Conservation (phyloP, 53 echinoderm and acorn worm genomes). For the Zoroaster sp. region DNA sequence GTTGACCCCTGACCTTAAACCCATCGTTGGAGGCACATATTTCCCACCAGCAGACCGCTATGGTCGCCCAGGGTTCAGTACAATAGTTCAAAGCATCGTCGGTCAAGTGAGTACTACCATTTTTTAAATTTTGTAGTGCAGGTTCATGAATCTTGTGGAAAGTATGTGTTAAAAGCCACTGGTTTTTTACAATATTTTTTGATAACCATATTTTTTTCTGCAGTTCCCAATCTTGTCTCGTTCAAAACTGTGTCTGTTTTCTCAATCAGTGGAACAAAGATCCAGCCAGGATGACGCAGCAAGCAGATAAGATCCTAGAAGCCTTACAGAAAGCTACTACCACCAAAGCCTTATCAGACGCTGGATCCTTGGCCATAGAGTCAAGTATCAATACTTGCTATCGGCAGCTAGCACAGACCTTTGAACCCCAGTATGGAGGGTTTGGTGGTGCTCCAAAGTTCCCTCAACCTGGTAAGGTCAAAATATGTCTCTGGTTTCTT, state of each 20-base stretch:
- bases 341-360: constrained; percentile 41
- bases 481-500: neutral
- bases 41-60: constrained; percentile 90
- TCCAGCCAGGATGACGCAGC: constrained; percentile 57
- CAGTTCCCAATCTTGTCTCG: neutral
- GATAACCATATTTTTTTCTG: no score
- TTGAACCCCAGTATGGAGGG: constrained; percentile 81
- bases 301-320: constrained; percentile 74
- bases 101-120: constrained; percentile 56
- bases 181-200: no score
- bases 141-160: no score
- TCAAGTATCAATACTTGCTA: constrained; percentile 74
- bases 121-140: neutral
- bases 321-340: constrained; percentile 73
- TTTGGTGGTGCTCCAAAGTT: constrained; percentile 96
- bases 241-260: neutral
- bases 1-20: constrained; percentile 99
- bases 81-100: constrained; percentile 73
- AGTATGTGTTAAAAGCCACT: no score
- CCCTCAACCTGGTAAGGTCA: constrained; percentile 85
- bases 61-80: constrained; percentile 89
- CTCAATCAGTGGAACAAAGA: constrained; percentile 72
- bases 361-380: constrained; percentile 39
- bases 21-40: constrained; percentile 92
- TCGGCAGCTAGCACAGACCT: constrained; percentile 71